These are phyloP conservation scores for Cantharis flavilabris DNA, from an alignment of 2,888 invertebrate genomes.

Conservation along the genomic window DNA sequence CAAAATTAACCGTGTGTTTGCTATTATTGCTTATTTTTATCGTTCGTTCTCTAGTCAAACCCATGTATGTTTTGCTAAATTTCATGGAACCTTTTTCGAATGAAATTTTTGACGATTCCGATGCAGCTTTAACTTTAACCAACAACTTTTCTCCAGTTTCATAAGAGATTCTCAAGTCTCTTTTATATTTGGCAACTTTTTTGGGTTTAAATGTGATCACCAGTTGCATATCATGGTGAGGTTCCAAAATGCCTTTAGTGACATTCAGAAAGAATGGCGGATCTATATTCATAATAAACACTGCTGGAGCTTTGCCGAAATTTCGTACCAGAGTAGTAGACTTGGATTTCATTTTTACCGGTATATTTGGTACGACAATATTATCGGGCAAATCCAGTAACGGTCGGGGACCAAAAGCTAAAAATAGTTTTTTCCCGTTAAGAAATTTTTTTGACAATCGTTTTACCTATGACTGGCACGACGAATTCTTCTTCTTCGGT, in stretches of 20 bases:
- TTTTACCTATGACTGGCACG: slow-evolving; percentile 64
- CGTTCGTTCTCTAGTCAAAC: slow-evolving; percentile 59
- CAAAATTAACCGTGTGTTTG: slow-evolving; percentile 58
- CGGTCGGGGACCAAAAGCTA: slow-evolving; percentile 55
- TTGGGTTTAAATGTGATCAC: slow-evolving; percentile 60
- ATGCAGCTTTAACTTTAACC: slow-evolving; percentile 56
- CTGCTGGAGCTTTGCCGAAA: slow-evolving; percentile 58
- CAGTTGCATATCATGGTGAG: slow-evolving; percentile 58
- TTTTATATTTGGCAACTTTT: slow-evolving; percentile 54
- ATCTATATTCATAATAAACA: slow-evolving; percentile 55
- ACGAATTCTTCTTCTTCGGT: slow-evolving; percentile 60
- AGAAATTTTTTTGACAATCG: not conserved
- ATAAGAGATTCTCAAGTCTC: slow-evolving; percentile 50
- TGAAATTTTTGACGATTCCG: slow-evolving; percentile 57
- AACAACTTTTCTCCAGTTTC: slow-evolving; percentile 60
- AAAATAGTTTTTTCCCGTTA: not conserved
- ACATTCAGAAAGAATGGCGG: slow-evolving; percentile 61
- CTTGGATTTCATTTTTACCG: slow-evolving; percentile 58
- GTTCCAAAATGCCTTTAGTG: slow-evolving; percentile 57
- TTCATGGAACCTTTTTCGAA: slow-evolving; percentile 59
- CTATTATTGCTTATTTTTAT: slow-evolving; percentile 63
- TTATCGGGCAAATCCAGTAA: slow-evolving; percentile 65
- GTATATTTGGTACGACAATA: slow-evolving; percentile 58
- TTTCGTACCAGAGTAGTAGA: slow-evolving; percentile 61
- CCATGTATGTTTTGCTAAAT: slow-evolving; percentile 64